These are phyloP conservation scores for Struthio camelus DNA, from an alignment of 2,113 vertebrate genomes.

Conservation along the genomic window DNA sequence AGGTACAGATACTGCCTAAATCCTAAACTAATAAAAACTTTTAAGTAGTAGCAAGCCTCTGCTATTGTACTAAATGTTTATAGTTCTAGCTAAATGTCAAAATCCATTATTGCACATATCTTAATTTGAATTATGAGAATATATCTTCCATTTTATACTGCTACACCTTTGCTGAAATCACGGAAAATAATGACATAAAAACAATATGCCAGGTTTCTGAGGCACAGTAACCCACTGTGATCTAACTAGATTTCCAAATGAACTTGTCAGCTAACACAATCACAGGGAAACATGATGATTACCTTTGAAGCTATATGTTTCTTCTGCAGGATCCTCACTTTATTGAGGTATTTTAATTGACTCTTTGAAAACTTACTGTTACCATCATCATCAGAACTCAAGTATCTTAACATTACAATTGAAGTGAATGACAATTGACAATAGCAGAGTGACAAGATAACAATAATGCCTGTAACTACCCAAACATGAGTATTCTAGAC, in stretches of 20 bases:
- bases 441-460: background rate
- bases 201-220: background rate
- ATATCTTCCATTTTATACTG: background rate
- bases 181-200: background rate
- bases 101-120: background rate
- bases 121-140: background rate
- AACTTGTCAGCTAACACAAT: background rate
- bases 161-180: background rate
- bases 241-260: background rate
- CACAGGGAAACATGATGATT: background rate
- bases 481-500: background rate
- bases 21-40: background rate
- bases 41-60: background rate
- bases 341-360: background rate
- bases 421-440: background rate
- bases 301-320: background rate
- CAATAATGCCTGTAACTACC: background rate
- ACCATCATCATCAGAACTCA: background rate
- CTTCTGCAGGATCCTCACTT: background rate
- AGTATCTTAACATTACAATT: background rate
- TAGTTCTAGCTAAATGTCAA: background rate
- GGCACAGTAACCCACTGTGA: background rate
- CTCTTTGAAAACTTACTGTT: background rate
- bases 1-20: background rate
- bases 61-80: background rate